phyloP scores from a whole-genome alignment of 1,140 invertebrate genomes.

The Uloborus diversus region DNA sequence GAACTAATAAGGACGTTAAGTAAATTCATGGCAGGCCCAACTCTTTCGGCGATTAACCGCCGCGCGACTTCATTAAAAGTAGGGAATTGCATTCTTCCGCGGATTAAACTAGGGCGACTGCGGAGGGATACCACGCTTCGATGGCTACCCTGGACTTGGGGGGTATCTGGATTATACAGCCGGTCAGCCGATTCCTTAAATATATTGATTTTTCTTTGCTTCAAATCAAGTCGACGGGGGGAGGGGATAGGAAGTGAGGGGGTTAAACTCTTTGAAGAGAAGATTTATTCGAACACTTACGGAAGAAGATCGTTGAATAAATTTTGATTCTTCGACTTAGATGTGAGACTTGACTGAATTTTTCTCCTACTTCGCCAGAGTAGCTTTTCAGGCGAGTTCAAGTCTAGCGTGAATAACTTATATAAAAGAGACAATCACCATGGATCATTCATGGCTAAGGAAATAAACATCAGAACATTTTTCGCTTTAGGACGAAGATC shows the following conservation, averaged over 20 bases:
- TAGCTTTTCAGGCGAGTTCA: too few relatives aligned
- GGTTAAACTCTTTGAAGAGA: neutral
- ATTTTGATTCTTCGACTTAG: too few relatives aligned
- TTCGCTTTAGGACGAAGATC: too few relatives aligned
- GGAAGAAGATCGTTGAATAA: neutral
- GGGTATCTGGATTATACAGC: slow-evolving; percentile 21
- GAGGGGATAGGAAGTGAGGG: neutral
- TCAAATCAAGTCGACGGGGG: slow-evolving; percentile 8
- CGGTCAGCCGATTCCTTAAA: slow-evolving; percentile 35
- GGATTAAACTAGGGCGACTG: slow-evolving; percentile 40
- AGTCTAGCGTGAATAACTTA: too few relatives aligned
- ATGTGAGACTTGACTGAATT: too few relatives aligned
- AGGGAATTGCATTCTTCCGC: slow-evolving; percentile 37
- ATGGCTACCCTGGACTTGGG: slow-evolving; percentile 25
- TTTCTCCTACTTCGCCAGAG: too few relatives aligned
- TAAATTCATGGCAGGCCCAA: slow-evolving; percentile 43
- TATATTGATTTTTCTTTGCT: slow-evolving; percentile 49
- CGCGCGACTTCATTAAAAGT: slow-evolving; percentile 45
- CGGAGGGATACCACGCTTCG: slow-evolving; percentile 34
- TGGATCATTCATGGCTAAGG: too few relatives aligned
- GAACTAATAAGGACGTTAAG: slow-evolving; percentile 32
- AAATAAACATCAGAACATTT: too few relatives aligned
- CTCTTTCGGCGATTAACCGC: slow-evolving; percentile 36
- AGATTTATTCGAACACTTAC: neutral
- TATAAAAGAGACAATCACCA: too few relatives aligned